Percentiles rank a stretch among this genome's conserved stretches.
Evolutionary conservation across 2,113 vertebrate species (phyloP).

Genomic region (Cynopterus brachyotis): DNA sequence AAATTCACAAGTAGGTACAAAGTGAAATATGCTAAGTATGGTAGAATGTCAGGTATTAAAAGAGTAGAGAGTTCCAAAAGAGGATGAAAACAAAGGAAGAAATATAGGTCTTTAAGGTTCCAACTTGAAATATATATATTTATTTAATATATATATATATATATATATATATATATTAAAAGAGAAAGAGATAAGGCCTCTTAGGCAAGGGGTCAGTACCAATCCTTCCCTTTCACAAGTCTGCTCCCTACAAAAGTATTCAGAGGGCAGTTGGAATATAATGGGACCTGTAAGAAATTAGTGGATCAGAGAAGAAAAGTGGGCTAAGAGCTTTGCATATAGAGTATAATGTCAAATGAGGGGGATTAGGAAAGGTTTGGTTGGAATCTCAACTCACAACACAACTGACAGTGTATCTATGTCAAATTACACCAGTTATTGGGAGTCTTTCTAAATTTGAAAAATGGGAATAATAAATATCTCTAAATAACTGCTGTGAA

Average conservation of each 20-base stretch:
- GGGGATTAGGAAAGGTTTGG: neutral
- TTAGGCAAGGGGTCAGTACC: neutral
- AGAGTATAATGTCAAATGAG: neutral
- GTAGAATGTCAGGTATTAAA: neutral
- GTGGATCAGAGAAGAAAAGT: neutral
- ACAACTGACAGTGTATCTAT: neutral
- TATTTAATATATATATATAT: too few species aligned
- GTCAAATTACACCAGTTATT: neutral
- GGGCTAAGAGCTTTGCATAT: neutral
- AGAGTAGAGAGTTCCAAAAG: constrained; percentile 3
- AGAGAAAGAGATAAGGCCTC: neutral
- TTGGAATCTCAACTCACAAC: neutral
- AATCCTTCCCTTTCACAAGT: neutral
- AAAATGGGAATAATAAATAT: neutral
- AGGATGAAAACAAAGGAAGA: neutral
- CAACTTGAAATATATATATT: neutral
- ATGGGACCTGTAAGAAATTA: neutral
- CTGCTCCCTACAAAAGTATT: neutral
- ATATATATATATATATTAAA: too few species aligned
- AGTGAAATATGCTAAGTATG: neutral
- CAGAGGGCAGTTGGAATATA: neutral
- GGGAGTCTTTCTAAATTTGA: constrained; percentile 22
- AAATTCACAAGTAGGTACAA: neutral
- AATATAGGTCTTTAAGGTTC: neutral
- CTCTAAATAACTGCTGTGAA: neutral